Evolutionary conservation across 2,888 invertebrate genomes (phyloP).

Genomic region (Hipparchia sbordonii): DNA sequence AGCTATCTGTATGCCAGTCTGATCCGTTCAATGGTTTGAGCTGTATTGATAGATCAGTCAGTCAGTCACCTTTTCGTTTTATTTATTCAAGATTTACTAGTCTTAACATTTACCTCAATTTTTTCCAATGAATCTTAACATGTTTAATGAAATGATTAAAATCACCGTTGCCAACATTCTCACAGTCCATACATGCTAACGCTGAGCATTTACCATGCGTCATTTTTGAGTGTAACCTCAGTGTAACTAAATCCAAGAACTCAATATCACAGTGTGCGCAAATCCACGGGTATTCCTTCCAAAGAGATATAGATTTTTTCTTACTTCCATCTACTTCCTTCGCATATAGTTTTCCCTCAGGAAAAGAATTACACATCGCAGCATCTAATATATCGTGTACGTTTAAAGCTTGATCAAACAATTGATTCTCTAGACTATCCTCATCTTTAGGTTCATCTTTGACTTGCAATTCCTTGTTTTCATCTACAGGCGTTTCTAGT

Average conservation of each 20-base stretch:
- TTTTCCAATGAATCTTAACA: constrained; percentile 84
- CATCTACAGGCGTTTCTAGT: constrained; percentile 31
- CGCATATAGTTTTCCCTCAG: constrained; percentile 61
- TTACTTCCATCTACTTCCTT: constrained; percentile 59
- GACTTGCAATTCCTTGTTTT: constrained; percentile 46
- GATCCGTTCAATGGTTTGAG: too few species aligned
- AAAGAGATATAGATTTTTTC: constrained; percentile 55
- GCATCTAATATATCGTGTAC: constrained; percentile 67
- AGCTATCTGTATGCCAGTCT: too few species aligned
- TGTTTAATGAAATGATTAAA: constrained; percentile 86
- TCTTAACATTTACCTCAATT: constrained; percentile 70
- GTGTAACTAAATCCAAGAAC: constrained; percentile 62
- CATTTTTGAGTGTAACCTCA: constrained; percentile 84
- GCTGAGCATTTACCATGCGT: constrained; percentile 85
- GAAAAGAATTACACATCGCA: constrained; percentile 56
- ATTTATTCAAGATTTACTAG: too few species aligned
- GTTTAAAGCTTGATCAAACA: constrained; percentile 50
- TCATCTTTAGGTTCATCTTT: constrained; percentile 68
- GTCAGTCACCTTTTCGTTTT: too few species aligned
- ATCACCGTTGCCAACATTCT: constrained; percentile 78
- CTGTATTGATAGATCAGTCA: too few species aligned
- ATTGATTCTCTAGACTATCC: constrained; percentile 40
- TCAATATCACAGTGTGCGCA: constrained; percentile 70
- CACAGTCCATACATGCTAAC: constrained; percentile 86
- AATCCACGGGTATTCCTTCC: constrained; percentile 74